Percentiles rank a stretch among this genome's conserved stretches.
These are phyloP conservation scores for Uria aalge DNA, from an alignment of 2,113 vertebrate genomes.

Conservation along the genomic window DNA sequence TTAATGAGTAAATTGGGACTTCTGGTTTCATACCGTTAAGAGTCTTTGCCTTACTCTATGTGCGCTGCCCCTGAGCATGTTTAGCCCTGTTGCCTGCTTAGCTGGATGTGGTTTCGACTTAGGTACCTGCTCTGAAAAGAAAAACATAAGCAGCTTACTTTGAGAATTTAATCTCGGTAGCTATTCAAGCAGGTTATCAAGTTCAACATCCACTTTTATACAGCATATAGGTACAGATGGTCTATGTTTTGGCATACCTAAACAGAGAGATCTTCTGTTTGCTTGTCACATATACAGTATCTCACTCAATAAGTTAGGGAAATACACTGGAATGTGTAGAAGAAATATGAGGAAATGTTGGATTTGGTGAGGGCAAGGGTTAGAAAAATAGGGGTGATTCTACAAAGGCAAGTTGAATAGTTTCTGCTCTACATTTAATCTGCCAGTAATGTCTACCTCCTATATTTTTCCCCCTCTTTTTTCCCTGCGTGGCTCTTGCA, in stretches of 20 bases:
- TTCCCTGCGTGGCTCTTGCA: not conserved
- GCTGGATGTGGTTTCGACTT: not conserved
- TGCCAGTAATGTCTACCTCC: not conserved
- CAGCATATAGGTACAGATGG: no score
- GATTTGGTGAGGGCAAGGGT: not conserved
- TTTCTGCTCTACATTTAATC: not conserved
- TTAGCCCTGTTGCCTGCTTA: not conserved
- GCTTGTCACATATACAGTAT: not conserved
- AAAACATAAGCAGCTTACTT: not conserved
- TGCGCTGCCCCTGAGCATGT: not conserved
- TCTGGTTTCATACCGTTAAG: not conserved
- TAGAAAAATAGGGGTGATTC: not conserved
- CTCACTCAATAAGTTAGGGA: no score
- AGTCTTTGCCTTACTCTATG: not conserved
- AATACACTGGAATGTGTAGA: not conserved
- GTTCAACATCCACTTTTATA: not conserved
- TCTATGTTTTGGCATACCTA: not conserved
- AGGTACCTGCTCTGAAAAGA: not conserved
- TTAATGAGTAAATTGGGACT: not conserved
- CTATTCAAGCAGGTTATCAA: not conserved
- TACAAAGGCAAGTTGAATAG: not conserved
- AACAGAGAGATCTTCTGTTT: not conserved
- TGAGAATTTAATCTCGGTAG: not conserved
- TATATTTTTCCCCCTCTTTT: rapidly evolving
- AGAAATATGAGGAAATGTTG: not conserved